Evolutionary conservation across 2,888 invertebrate species (phyloP).

Genomic region (Drosophila siamana): DNA sequence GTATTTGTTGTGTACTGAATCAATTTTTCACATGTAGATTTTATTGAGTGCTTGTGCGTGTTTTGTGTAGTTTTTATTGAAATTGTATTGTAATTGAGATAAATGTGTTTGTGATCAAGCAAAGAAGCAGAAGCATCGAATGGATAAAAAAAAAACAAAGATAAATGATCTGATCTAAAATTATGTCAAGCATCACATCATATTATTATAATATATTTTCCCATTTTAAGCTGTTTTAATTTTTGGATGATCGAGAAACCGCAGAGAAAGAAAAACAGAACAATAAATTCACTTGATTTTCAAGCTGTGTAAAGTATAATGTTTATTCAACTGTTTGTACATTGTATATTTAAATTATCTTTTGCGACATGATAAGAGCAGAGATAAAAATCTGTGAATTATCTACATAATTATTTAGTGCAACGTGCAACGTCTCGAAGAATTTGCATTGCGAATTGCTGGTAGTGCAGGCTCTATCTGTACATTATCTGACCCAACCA

Average conservation of each 20-base stretch:
- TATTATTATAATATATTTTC: conserved; percentile 29
- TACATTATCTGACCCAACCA: conserved; percentile 49
- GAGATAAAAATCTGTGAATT: conserved; percentile 19
- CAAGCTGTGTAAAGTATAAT: conserved; percentile 43
- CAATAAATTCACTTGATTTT: conserved; percentile 49
- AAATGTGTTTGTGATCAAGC: conserved; percentile 7
- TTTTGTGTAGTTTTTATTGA: conserved; percentile 37
- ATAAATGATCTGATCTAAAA: conserved; percentile 4
- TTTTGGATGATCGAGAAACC: conserved; percentile 31
- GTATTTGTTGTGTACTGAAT: conserved; percentile 39
- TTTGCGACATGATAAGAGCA: conserved; percentile 24
- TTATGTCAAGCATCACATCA: conserved; percentile 15
- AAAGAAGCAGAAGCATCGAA: conserved; percentile 16
- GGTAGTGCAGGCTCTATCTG: conserved; percentile 32
- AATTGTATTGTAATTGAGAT: neutral
- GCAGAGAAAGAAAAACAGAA: neutral
- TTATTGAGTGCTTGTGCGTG: neutral
- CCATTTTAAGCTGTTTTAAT: conserved; percentile 47
- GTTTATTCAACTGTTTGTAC: conserved; percentile 20
- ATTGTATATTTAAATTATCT: conserved; percentile 10
- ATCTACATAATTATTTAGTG: neutral
- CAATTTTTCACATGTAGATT: conserved; percentile 23
- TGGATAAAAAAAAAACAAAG: neutral
- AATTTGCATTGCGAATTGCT: conserved; percentile 11
- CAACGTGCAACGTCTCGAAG: conserved; percentile 31